phyloP scores from a whole-genome alignment of 2,888 invertebrate species.

The Lasioglossum calceatum region DNA sequence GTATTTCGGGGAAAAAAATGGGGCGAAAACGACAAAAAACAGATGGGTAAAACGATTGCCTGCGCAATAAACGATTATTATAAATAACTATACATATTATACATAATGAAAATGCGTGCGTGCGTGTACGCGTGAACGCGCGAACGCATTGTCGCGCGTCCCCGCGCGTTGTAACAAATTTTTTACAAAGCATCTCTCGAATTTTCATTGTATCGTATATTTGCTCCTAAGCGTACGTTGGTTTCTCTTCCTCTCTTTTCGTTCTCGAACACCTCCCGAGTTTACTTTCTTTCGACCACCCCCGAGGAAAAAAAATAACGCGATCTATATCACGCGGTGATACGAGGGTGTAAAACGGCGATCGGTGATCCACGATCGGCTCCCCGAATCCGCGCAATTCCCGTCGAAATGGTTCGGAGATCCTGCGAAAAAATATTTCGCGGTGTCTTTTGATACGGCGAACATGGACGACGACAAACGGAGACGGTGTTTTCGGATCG shows the following conservation, averaged over 20 bases:
- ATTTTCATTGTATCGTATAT: slow-evolving; percentile 49
- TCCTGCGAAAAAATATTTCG: not conserved
- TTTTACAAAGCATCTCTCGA: slow-evolving; percentile 72
- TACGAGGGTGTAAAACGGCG: slow-evolving; percentile 38
- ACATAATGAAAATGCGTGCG: slow-evolving; percentile 41
- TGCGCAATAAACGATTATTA: slow-evolving; percentile 68
- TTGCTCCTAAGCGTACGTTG: slow-evolving; percentile 66
- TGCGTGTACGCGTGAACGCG: slow-evolving; percentile 36
- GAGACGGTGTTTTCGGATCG: not conserved
- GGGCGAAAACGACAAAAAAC: slow-evolving; percentile 1
- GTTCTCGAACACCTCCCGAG: slow-evolving; percentile 60
- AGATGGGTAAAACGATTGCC: slow-evolving; percentile 54
- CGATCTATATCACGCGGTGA: slow-evolving; percentile 49
- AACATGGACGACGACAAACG: not conserved
- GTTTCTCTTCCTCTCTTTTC: slow-evolving; percentile 71
- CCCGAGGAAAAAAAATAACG: not conserved
- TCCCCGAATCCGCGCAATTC: not conserved
- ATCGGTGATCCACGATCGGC: slow-evolving; percentile 25
- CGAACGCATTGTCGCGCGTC: slow-evolving; percentile 27
- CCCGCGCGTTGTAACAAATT: slow-evolving; percentile 60
- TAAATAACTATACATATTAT: slow-evolving; percentile 58
- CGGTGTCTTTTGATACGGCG: not conserved
- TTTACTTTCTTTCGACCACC: slow-evolving; percentile 35
- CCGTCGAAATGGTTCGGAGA: not conserved
- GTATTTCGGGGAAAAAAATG: slow-evolving; percentile 28